phyloP scores from a whole-genome alignment of 2,797 vertebrate genomes.

The Prionace glauca region DNA sequence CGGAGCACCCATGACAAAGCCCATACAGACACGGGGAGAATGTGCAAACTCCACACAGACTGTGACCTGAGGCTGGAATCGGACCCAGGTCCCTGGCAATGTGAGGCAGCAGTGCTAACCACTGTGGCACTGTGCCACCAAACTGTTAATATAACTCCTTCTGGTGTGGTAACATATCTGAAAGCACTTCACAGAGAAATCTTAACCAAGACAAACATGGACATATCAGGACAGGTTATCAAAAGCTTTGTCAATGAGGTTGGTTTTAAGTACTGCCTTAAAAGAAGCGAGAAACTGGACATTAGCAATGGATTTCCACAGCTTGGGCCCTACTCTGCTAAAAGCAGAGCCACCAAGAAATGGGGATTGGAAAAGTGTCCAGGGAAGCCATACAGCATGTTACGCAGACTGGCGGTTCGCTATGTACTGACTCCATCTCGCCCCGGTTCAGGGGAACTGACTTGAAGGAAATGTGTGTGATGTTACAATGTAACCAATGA shows the following conservation, averaged over 20 bases:
- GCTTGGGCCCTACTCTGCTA: not conserved
- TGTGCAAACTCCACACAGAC: too few species aligned
- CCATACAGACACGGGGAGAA: too few species aligned
- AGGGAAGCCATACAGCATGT: not conserved
- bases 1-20: too few species aligned
- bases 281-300: not conserved
- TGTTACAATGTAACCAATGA: too few species aligned
- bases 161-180: not conserved
- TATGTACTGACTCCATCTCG: not conserved
- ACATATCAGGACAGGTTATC: not conserved
- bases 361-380: not conserved
- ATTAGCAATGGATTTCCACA: not conserved
- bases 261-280: not conserved
- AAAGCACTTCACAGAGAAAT: not conserved
- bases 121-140: too few species aligned
- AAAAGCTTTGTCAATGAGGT: not conserved
- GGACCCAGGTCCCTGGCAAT: too few species aligned
- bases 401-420: not conserved
- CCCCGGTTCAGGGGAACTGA: not conserved
- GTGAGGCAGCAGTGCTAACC: too few species aligned
- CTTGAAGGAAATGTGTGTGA: not conserved
- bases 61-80: too few species aligned
- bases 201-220: not conserved
- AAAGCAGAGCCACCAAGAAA: not conserved
- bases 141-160: not conserved